These are phyloP conservation scores for Diadophis punctatus DNA, from an alignment of 2,113 vertebrate species.

Conservation along the genomic window DNA sequence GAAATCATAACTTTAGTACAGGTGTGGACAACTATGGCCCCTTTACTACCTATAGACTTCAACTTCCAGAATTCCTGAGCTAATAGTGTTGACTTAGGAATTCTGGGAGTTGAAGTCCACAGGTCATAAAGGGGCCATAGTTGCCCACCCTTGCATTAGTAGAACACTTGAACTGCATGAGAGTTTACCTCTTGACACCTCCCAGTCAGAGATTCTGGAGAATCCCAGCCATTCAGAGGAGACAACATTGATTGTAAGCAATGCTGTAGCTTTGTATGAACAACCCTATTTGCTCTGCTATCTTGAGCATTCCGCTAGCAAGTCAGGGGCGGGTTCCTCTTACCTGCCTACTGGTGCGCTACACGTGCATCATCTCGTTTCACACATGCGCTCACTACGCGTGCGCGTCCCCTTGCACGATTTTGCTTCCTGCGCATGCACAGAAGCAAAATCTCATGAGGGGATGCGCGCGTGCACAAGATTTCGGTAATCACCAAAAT, in stretches of 20 bases:
- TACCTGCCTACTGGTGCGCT: too few relatives aligned
- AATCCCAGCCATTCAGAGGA: background rate
- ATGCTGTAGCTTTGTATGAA: background rate
- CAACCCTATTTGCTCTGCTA: background rate
- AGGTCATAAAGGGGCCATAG: background rate
- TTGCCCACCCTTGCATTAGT: background rate
- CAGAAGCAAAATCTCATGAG: too few relatives aligned
- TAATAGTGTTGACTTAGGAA: background rate
- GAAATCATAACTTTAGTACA: background rate
- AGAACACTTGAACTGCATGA: background rate
- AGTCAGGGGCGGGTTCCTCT: too few relatives aligned
- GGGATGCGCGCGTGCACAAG: too few relatives aligned
- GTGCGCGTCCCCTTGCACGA: too few relatives aligned
- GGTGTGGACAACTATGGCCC: background rate
- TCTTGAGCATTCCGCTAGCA: background rate
- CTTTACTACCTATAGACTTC: background rate
- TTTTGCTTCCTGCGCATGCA: too few relatives aligned
- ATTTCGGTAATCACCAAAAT: too few relatives aligned
- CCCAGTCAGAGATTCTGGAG: background rate
- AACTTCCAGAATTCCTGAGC: background rate
- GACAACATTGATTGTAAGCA: background rate
- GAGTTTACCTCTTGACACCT: background rate
- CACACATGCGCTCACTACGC: too few relatives aligned
- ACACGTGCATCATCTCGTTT: too few relatives aligned
- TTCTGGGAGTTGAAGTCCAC: background rate